Conservation (phyloP, 2,888 invertebrate species). For the Brachylomia viminalis region DNA sequence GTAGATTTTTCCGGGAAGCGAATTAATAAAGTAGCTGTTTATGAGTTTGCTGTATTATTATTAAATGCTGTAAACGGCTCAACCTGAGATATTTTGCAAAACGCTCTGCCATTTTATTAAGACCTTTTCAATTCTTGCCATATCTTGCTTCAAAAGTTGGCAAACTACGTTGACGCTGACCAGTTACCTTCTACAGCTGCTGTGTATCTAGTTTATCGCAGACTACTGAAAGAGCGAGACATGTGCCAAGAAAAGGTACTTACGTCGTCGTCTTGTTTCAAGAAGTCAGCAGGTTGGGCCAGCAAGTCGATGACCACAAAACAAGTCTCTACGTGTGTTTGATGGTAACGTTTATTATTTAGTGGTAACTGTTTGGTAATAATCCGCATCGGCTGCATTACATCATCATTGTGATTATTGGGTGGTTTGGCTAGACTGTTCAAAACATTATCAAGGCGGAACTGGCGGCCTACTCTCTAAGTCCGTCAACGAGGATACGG, state of each 20-base stretch:
- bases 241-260: constrained; percentile 12
- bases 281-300: not conserved
- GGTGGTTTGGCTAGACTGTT: not conserved
- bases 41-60: constrained; percentile 42
- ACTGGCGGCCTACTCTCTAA: too few relatives aligned
- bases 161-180: constrained; percentile 7
- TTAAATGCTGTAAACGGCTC: constrained; percentile 20
- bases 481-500: too few relatives aligned
- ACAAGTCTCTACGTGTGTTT: not conserved
- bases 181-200: not conserved
- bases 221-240: not conserved
- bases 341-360: not conserved
- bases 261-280: not conserved
- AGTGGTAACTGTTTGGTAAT: not conserved
- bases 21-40: constrained; percentile 58
- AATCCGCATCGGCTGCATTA: not conserved
- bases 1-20: constrained; percentile 56
- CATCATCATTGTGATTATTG: not conserved
- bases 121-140: not conserved
- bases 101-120: not conserved
- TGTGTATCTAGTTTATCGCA: not conserved
- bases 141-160: constrained; percentile 20
- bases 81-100: constrained; percentile 1
- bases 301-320: not conserved
- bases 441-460: not conserved